Evolutionary conservation across 2,888 invertebrate genomes (phyloP).

Genomic region (Dexiosoma caninum): DNA sequence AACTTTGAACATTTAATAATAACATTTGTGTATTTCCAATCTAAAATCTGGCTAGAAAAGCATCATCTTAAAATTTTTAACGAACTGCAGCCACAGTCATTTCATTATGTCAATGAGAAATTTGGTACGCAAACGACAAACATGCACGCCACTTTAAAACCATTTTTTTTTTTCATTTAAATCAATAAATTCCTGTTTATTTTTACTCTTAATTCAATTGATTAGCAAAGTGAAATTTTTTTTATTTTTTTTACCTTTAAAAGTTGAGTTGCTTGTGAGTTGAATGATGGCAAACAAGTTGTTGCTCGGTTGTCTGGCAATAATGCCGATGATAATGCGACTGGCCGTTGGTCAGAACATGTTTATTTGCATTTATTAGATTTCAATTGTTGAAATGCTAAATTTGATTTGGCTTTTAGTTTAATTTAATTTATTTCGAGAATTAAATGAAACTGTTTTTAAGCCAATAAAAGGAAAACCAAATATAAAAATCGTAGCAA

Average conservation of each 20-base stretch:
- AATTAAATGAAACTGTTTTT: constrained; percentile 9
- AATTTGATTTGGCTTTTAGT: constrained; percentile 63
- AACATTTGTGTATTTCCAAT: no score
- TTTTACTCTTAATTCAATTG: constrained; percentile 53
- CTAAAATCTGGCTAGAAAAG: no score
- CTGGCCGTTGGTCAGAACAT: constrained; percentile 38
- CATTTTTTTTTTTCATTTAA: background rate
- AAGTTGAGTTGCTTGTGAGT: constrained; percentile 32
- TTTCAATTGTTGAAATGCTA: constrained; percentile 55
- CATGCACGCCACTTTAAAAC: no score
- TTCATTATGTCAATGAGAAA: no score
- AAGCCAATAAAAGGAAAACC: background rate
- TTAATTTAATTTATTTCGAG: constrained; percentile 57
- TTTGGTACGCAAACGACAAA: no score
- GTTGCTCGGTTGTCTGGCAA: constrained; percentile 3
- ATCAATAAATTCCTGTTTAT: constrained; percentile 15
- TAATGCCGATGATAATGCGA: constrained; percentile 25
- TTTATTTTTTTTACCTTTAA: constrained; percentile 26
- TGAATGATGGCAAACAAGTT: constrained; percentile 26
- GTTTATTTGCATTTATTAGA: constrained; percentile 60
- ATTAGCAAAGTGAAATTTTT: constrained; percentile 52
- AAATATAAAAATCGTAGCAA: background rate
- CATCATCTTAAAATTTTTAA: no score
- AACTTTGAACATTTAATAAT: no score
- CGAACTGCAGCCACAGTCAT: no score